Evolutionary conservation across 2,888 invertebrate species (phyloP).

Genomic region (Carterocephalus palaemon): DNA sequence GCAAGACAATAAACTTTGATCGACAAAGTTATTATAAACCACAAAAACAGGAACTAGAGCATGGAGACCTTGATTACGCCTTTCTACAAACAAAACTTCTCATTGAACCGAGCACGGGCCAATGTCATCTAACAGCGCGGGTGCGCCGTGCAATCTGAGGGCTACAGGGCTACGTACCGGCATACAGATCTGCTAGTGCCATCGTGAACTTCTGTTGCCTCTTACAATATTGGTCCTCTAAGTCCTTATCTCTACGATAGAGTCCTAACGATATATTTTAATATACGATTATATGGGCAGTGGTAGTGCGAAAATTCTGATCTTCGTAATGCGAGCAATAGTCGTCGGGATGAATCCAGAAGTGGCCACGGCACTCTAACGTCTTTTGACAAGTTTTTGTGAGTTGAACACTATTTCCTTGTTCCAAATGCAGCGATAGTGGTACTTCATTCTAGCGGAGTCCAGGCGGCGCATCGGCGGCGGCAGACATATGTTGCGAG

Average conservation of each 20-base stretch:
- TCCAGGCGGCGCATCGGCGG: slow-evolving; percentile 66
- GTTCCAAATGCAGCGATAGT: slow-evolving; percentile 95
- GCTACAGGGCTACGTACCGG: slow-evolving; percentile 58
- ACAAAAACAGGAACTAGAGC: slow-evolving; percentile 48
- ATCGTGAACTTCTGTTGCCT: slow-evolving; percentile 56
- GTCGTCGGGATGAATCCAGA: slow-evolving; percentile 63
- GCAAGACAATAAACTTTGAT: slow-evolving; percentile 12
- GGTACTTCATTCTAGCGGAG: slow-evolving; percentile 82
- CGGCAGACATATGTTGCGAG: slow-evolving; percentile 71
- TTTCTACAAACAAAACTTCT: slow-evolving; percentile 46
- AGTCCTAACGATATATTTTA: slow-evolving; percentile 50
- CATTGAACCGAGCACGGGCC: slow-evolving; percentile 47
- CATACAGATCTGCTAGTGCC: slow-evolving; percentile 70
- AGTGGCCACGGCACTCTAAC: slow-evolving; percentile 78
- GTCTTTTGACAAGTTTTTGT: slow-evolving; percentile 95
- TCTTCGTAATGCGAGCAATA: slow-evolving; percentile 63
- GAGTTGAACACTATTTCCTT: slow-evolving; percentile 95
- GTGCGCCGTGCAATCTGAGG: slow-evolving; percentile 32
- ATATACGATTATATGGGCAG: slow-evolving; percentile 67
- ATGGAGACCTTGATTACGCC: slow-evolving; percentile 54
- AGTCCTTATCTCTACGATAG: slow-evolving; percentile 62
- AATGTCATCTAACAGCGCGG: slow-evolving; percentile 36
- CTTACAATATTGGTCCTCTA: slow-evolving; percentile 49
- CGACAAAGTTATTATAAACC: slow-evolving; percentile 29
- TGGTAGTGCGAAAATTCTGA: slow-evolving; percentile 58